These are phyloP conservation scores for Oreochromis niloticus DNA, from an alignment of 2,113 vertebrate genomes.

Conservation along the genomic window DNA sequence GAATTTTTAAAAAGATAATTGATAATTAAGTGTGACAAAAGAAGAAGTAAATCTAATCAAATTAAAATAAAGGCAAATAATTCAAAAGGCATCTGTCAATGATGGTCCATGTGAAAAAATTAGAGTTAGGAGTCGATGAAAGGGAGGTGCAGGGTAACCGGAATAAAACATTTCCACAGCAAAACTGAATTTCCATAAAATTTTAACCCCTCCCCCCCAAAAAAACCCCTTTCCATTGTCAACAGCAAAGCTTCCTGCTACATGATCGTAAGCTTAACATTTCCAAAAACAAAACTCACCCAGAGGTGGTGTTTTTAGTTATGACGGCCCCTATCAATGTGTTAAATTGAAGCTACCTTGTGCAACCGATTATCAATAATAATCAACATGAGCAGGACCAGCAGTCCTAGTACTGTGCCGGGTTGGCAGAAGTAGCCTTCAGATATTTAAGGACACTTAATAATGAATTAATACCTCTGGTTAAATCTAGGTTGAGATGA, in stretches of 20 bases:
- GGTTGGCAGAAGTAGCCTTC: slow-evolving; percentile 2
- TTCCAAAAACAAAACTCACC: background rate
- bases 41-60: background rate
- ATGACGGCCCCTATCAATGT: background rate
- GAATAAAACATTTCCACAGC: slow-evolving; percentile 40
- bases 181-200: slow-evolving; percentile 6
- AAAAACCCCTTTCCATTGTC: background rate
- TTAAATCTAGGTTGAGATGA: slow-evolving; percentile 37
- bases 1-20: background rate
- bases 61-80: slow-evolving; percentile 15
- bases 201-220: rapidly evolving
- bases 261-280: background rate
- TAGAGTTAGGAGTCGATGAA: background rate
- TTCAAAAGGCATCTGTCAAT: background rate
- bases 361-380: slow-evolving; percentile 22
- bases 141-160: background rate
- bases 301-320: background rate
- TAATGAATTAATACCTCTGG: slow-evolving; percentile 29
- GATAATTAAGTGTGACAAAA: background rate
- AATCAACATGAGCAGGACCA: background rate
- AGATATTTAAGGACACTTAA: slow-evolving; percentile 73
- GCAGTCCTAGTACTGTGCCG: background rate
- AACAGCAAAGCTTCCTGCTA: slow-evolving; percentile 31
- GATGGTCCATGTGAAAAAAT: background rate
- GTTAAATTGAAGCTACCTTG: slow-evolving; percentile 43